Conservation (phyloP, 2,888 invertebrate genomes). For the Nemoura dubitans region DNA sequence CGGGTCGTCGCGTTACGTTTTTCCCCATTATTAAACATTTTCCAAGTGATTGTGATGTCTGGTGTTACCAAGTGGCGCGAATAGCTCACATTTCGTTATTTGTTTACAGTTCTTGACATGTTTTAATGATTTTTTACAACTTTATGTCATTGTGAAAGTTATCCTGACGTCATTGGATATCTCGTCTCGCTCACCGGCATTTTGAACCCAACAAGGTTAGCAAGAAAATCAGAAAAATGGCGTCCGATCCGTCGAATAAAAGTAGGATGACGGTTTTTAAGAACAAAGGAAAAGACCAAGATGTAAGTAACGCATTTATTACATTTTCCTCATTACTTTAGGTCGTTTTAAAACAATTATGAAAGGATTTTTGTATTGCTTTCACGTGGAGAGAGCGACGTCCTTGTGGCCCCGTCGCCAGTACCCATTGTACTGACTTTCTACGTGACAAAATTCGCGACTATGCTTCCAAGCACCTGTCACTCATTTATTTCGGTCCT, state of each 20-base stretch:
- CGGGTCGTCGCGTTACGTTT: not conserved
- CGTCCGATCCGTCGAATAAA: constrained; percentile 77
- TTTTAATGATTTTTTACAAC: constrained; percentile 14
- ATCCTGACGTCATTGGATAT: constrained; percentile 50
- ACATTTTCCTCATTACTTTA: not conserved
- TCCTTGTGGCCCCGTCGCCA: not conserved
- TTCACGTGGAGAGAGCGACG: constrained; percentile 27
- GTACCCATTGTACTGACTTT: not conserved
- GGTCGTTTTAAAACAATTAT: not conserved
- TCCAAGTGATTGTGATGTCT: not conserved
- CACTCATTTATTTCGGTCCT: not conserved
- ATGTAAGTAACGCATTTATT: constrained; percentile 75
- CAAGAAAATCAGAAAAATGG: constrained; percentile 63
- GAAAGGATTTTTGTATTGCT: constrained; percentile 38
- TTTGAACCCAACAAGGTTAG: constrained; percentile 51
- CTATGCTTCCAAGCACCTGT: not conserved
- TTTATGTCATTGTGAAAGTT: constrained; percentile 34
- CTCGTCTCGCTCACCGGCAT: constrained; percentile 51
- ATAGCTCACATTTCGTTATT: not conserved
- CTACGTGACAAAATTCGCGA: not conserved
- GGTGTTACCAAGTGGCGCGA: not conserved
- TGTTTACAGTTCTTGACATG: not conserved
- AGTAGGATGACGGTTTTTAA: constrained; percentile 94
- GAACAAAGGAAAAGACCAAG: constrained; percentile 99
- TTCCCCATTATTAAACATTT: not conserved